Conservation (phyloP, 2,113 vertebrate genomes). For the Cyanoramphus novaezelandiae region DNA sequence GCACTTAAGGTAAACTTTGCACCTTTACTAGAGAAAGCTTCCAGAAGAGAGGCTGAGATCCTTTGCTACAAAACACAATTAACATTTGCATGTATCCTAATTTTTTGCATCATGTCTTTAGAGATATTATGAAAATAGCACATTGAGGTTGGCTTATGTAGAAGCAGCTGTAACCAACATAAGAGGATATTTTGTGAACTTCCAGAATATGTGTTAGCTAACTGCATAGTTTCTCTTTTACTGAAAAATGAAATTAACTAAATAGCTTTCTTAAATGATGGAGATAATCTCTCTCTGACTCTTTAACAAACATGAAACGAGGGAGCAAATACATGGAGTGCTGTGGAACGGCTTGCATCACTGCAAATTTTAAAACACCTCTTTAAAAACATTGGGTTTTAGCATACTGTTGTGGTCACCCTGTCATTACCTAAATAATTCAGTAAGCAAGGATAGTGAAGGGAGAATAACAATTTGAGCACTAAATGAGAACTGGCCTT, state of each 20-base stretch:
- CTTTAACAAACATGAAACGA: neutral
- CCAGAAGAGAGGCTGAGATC: neutral
- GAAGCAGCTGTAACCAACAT: neutral
- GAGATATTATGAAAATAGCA: neutral
- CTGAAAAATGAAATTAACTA: conserved; percentile 13
- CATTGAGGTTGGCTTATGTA: neutral
- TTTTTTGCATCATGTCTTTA: neutral
- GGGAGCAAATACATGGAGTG: neutral
- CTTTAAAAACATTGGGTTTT: neutral
- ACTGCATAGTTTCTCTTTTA: neutral
- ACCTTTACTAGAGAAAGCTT: neutral
- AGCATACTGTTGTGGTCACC: neutral
- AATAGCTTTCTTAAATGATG: neutral
- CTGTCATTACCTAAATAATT: conserved; percentile 23
- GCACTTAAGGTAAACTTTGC: neutral
- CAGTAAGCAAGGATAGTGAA: neutral
- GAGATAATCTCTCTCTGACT: neutral
- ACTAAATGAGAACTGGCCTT: neutral
- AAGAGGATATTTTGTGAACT: neutral
- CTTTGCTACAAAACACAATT: neutral
- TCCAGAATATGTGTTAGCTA: neutral
- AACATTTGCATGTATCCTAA: neutral
- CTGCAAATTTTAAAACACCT: neutral
- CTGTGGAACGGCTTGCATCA: neutral
- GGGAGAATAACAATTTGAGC: neutral